phyloP scores from a whole-genome alignment of 2,113 vertebrate genomes.

The Brienomyrus brachyistius region DNA sequence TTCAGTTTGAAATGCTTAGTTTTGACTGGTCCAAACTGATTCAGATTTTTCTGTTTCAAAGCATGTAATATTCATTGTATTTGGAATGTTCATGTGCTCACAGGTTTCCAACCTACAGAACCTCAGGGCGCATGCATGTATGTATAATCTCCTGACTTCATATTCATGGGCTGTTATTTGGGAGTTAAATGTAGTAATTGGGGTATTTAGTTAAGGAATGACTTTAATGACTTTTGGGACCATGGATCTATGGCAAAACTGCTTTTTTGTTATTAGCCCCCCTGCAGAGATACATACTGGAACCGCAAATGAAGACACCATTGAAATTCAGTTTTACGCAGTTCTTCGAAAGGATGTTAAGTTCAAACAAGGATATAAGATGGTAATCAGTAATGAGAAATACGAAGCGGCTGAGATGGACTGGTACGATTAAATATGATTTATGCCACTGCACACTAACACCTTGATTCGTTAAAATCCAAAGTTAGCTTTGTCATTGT shows the following conservation, averaged over 20 bases:
- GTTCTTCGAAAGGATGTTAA: not conserved
- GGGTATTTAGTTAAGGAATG: not conserved
- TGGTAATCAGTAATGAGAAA: not conserved
- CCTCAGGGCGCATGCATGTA: not conserved
- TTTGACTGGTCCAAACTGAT: not conserved
- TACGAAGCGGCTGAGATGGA: not conserved
- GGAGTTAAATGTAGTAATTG: not conserved
- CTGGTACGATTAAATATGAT: not conserved
- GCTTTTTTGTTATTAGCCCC: not conserved
- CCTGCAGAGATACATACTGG: not conserved
- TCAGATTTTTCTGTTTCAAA: too few species aligned
- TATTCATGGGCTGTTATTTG: not conserved
- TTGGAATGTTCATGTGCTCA: not conserved
- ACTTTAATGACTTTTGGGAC: not conserved
- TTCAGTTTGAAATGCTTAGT: not conserved
- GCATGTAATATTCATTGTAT: not conserved
- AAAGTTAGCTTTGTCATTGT: not conserved
- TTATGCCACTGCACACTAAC: not conserved
- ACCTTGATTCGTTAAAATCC: not conserved
- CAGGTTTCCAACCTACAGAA: not conserved
- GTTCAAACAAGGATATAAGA: not conserved
- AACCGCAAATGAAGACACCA: not conserved
- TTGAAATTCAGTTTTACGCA: not conserved
- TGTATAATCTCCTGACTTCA: not conserved
- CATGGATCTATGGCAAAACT: not conserved